phyloP scores from a whole-genome alignment of 2,113 vertebrate genomes.

The Dolichotis patagonum region DNA sequence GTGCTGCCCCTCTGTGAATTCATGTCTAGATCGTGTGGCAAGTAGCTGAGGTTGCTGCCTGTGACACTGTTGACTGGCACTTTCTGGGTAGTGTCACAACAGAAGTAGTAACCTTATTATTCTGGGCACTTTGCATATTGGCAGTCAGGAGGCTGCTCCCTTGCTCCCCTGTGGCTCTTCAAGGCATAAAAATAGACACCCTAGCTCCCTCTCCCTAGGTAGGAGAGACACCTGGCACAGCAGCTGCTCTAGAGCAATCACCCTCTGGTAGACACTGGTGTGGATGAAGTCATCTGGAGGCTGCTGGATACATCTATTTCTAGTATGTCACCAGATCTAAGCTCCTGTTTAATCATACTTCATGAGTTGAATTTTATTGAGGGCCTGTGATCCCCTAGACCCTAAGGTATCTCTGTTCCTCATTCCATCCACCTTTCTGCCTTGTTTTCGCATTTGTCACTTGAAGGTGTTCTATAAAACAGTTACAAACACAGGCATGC shows the following conservation, averaged over 20 bases:
- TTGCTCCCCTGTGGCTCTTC: neutral
- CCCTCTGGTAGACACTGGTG: neutral
- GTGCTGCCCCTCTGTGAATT: neutral
- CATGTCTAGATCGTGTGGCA: neutral
- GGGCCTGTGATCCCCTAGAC: neutral
- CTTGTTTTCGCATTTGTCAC: neutral
- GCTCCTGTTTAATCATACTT: neutral
- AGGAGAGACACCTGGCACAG: neutral
- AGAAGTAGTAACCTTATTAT: neutral
- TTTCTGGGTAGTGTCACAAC: neutral
- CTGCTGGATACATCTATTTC: neutral
- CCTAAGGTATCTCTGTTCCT: neutral
- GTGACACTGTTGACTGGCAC: neutral
- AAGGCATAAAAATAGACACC: slow-evolving; percentile 30
- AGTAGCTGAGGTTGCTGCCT: neutral
- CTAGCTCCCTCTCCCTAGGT: neutral
- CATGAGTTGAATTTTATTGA: neutral
- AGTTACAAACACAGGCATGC: neutral
- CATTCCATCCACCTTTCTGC: neutral
- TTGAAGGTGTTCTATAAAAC: neutral
- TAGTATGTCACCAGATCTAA: neutral
- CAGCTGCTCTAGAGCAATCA: neutral
- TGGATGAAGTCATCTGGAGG: neutral
- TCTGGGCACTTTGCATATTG: neutral
- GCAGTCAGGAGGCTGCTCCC: neutral